Evolutionary conservation across 1,140 invertebrate genomes (phyloP).

Genomic region (Temnothorax curvispinosus): DNA sequence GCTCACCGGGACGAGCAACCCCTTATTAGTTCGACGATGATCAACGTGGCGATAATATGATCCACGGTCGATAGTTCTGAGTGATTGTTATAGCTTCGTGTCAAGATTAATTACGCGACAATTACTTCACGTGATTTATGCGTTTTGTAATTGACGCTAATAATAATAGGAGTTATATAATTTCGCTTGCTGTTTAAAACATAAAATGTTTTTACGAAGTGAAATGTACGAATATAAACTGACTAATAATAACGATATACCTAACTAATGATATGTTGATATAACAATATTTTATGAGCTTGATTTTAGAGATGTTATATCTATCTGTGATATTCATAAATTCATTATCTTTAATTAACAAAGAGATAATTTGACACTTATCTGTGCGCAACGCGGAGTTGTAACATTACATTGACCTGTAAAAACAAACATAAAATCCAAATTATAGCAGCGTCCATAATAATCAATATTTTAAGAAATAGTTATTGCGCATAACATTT

Average conservation of each 20-base stretch:
- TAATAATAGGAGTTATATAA: not conserved
- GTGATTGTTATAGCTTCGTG: not conserved
- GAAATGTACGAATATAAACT: not conserved
- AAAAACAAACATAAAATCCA: not conserved
- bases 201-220: not conserved
- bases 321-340: not conserved
- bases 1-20: not conserved
- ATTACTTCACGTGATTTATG: not conserved
- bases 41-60: constrained; percentile 6
- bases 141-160: not conserved
- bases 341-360: not conserved
- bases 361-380: not conserved
- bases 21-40: constrained; percentile 13
- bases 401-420: not conserved
- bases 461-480: not conserved
- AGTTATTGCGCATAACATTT: not conserved
- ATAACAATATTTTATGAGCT: not conserved
- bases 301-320: not conserved
- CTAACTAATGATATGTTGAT: not conserved
- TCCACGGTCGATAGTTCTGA: not conserved
- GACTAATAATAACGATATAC: not conserved
- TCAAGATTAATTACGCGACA: constrained; percentile 11
- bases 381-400: not conserved
- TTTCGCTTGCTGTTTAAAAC: not conserved
- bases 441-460: not conserved